Conservation (phyloP, 1,140 invertebrate species). For the Bombus breviceps region DNA sequence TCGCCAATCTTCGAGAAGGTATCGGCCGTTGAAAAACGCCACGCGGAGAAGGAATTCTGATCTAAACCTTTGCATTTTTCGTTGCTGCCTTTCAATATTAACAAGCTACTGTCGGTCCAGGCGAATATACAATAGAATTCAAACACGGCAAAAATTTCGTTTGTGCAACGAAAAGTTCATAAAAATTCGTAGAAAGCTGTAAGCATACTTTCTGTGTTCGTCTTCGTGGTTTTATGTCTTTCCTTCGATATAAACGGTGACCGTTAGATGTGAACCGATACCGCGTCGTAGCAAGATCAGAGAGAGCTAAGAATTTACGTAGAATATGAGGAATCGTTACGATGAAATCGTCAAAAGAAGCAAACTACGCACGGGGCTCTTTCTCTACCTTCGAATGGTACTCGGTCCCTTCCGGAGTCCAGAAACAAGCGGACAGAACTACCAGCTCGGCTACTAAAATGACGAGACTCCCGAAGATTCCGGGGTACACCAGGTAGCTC, state of each 20-base stretch:
- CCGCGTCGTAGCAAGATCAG: too few relatives aligned
- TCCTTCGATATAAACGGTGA: too few relatives aligned
- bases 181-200: too few relatives aligned
- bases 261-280: too few relatives aligned
- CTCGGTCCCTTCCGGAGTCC: conserved; percentile 12
- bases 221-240: too few relatives aligned
- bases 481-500: conserved; percentile 41
- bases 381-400: background rate
- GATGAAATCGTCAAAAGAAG: conserved; percentile 14
- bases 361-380: too few relatives aligned
- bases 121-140: background rate
- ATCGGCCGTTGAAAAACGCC: conserved; percentile 35
- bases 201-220: too few relatives aligned
- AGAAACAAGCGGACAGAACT: conserved; percentile 15
- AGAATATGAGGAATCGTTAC: conserved; percentile 53
- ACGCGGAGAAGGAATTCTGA: conserved; percentile 1
- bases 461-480: background rate
- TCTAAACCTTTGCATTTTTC: conserved; percentile 7
- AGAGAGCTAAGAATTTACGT: conserved; percentile 60
- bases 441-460: conserved; percentile 3
- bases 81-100: background rate
- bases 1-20: conserved; percentile 16
- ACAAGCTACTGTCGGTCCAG: background rate
- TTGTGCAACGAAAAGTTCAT: background rate
- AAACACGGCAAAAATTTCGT: background rate